Conservation (phyloP, 2,113 vertebrate species). For the Rallus limicola region DNA sequence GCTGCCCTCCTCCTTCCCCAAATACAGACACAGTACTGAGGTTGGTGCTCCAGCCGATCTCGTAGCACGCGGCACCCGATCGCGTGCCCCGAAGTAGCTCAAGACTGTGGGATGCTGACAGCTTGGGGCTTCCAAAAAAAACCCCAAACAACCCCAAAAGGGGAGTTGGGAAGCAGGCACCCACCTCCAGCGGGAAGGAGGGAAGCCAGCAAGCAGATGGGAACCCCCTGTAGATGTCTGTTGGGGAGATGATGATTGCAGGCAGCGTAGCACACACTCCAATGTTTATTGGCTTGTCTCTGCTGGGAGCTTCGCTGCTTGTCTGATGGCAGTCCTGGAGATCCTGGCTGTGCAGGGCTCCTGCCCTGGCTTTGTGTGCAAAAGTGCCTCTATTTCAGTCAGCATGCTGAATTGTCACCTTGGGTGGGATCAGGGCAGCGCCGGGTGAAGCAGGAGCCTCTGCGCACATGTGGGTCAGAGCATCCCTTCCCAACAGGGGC, state of each 20-base stretch:
- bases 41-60: not conserved
- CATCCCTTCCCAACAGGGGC: not conserved
- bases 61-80: fast-evolving
- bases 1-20: not conserved
- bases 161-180: constrained; percentile 1
- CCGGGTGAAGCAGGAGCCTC: not conserved
- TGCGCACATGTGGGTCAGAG: fast-evolving
- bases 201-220: not conserved
- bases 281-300: constrained; percentile 46
- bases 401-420: not conserved
- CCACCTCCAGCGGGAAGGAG: not conserved
- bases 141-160: not conserved
- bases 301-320: constrained; percentile 33
- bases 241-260: constrained; percentile 8
- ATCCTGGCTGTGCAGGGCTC: not conserved
- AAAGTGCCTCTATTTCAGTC: not conserved
- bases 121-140: not conserved
- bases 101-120: not conserved
- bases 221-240: constrained; percentile 21
- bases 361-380: not conserved
- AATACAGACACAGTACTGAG: not conserved
- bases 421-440: fast-evolving
- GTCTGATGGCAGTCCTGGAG: not conserved
- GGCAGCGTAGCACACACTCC: not conserved
- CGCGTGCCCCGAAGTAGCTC: fast-evolving